phyloP scores from a whole-genome alignment of 2,888 invertebrate species.

The Perizoma flavofasciatum region DNA sequence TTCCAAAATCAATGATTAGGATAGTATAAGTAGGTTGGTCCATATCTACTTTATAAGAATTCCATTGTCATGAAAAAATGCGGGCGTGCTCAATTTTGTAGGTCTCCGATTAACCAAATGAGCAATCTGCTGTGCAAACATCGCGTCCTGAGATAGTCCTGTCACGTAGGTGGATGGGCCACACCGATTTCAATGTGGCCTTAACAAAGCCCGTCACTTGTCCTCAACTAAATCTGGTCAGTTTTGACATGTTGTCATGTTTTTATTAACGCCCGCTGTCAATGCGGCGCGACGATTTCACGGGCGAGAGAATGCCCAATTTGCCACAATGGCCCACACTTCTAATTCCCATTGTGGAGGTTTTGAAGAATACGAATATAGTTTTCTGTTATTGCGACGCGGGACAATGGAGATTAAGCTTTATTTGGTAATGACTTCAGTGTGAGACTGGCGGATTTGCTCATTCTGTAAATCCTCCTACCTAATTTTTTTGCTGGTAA shows the following conservation, averaged over 20 bases:
- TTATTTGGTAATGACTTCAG: constrained; percentile 77
- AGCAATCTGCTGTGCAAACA: constrained; percentile 76
- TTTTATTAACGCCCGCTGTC: constrained; percentile 79
- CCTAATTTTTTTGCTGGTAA: constrained; percentile 41
- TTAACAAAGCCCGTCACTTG: constrained; percentile 77
- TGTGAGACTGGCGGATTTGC: constrained; percentile 51
- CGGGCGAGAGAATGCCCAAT: constrained; percentile 73
- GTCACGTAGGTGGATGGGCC: constrained; percentile 73
- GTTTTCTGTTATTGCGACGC: constrained; percentile 73
- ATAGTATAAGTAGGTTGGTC: constrained; percentile 13
- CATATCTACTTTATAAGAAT: constrained; percentile 32
- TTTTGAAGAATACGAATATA: constrained; percentile 55
- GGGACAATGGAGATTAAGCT: constrained; percentile 71
- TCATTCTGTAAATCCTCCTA: constrained; percentile 49
- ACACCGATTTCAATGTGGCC: constrained; percentile 75
- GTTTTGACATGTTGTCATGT: constrained; percentile 83
- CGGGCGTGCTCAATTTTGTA: constrained; percentile 69
- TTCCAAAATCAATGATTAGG: constrained; percentile 27
- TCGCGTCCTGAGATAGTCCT: constrained; percentile 51
- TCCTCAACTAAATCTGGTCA: constrained; percentile 78
- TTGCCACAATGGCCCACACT: constrained; percentile 76
- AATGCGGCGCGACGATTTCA: constrained; percentile 66
- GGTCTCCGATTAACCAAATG: constrained; percentile 65
- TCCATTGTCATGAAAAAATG: constrained; percentile 54
- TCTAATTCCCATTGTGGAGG: constrained; percentile 75